These are phyloP conservation scores for Gallinago jamesoni DNA, from an alignment of 2,113 vertebrate species.

Conservation along the genomic window DNA sequence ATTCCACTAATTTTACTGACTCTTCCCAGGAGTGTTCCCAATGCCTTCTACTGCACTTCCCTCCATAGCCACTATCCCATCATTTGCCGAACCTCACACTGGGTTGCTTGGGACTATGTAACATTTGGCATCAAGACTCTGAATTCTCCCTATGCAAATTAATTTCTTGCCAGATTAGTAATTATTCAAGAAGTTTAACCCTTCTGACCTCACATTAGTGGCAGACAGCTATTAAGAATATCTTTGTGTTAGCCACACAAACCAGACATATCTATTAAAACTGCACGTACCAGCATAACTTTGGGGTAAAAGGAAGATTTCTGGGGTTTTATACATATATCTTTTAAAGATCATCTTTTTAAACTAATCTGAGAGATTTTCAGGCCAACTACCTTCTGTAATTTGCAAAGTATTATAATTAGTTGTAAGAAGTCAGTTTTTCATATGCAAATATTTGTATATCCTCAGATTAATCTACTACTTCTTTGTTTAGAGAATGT, in stretches of 20 bases:
- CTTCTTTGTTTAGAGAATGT: background rate
- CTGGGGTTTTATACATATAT: background rate
- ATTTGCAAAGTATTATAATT: background rate
- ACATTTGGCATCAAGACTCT: background rate
- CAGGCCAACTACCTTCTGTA: background rate
- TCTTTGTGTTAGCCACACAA: background rate
- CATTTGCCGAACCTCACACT: background rate
- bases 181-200: background rate
- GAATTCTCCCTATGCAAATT: rapidly evolving
- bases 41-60: background rate
- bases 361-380: background rate
- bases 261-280: background rate
- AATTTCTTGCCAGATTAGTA: background rate
- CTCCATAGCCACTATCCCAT: background rate
- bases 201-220: background rate
- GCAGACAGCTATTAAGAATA: background rate
- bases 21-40: background rate
- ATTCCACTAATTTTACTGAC: background rate
- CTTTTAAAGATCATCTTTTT: background rate
- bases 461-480: background rate
- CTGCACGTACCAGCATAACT: background rate
- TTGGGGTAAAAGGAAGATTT: background rate
- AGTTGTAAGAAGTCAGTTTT: background rate
- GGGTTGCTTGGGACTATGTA: background rate
- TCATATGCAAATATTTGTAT: background rate